Base-by-base conservation (phyloP, 2,888 invertebrate species). In the Apamea crenata region DNA sequence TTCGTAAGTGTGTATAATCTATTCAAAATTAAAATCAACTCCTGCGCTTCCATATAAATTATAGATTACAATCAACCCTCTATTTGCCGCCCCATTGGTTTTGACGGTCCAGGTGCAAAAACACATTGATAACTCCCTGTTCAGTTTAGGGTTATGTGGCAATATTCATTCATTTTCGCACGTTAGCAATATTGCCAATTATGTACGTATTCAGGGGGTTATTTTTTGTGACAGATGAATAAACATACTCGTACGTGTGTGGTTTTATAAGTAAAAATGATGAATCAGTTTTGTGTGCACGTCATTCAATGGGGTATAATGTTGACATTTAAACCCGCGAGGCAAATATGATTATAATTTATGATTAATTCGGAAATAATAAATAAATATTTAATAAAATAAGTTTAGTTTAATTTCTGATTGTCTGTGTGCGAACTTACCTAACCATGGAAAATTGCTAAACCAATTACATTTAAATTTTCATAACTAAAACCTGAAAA, bases 81-180 rank as follows among this genome's bases (percentile, higher is more conserved):
- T 18, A 82, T 81, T 88, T 83, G 18, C 75, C 82, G 85, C 89
- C 89, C 89, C 85, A 89, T 87, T 82, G 79, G 77, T 76, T 85
- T 67, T 74, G 61, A 25, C 68, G 47, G 67, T 77, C 89, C 89
- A 89, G 89, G 89, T 89, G 89, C 87, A 87, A 89, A 81, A 81
- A 83, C 79, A 83, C 82, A 89, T 89, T 87, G 88, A 89, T 89
- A 85, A 88, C 76, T 61, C 80, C 78, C 81, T 74, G 81, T 72
- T 63, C 81, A 68, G 63, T 81, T 74, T 81, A 83, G 89, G 85
- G 87, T 89, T 89, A 89, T 78, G 21, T 71, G n/a, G 85, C 80
- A 75, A 77, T 66, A 81, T 77, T 81, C 78, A 88, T 87, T 85
- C 75, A 85, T 82, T 84, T 89, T 89, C 83, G 88, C 89, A 85